These are phyloP conservation scores for Sminthurides aquaticus DNA, from an alignment of 2,888 invertebrate species.

Conservation along the genomic window DNA sequence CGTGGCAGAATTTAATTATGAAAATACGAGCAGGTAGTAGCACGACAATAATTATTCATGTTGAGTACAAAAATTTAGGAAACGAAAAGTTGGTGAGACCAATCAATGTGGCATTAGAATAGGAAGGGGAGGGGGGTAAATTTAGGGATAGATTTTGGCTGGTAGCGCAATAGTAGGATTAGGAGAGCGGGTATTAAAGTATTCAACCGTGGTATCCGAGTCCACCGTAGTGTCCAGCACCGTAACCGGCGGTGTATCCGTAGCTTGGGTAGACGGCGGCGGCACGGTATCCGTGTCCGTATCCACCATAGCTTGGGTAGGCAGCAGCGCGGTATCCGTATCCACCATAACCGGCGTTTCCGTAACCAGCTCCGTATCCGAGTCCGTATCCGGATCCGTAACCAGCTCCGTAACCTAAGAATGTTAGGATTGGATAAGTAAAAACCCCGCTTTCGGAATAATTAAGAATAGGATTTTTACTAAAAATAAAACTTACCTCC, in stretches of 20 bases:
- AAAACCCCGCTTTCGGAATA: too few species aligned
- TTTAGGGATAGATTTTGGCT: neutral
- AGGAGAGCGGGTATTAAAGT: neutral
- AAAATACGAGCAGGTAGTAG: neutral
- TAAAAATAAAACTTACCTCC: constrained; percentile 10
- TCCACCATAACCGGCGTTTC: constrained; percentile 1
- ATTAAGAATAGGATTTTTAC: too few species aligned
- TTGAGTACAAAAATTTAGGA: neutral
- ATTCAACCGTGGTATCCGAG: constrained; percentile 6
- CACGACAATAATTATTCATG: neutral
- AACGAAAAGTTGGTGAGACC: neutral
- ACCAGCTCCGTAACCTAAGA: neutral
- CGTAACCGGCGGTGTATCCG: neutral
- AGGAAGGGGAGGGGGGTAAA: neutral
- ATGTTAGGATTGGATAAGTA: too few species aligned
- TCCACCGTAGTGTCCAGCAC: constrained; percentile 4
- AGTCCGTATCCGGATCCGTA: constrained; percentile 6
- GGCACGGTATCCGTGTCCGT: neutral
- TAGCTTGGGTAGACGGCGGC: constrained; percentile 1
- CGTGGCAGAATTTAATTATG: constrained; percentile 3
- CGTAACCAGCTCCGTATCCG: constrained; percentile 4
- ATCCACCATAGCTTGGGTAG: constrained; percentile 5
- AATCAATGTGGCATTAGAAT: neutral
- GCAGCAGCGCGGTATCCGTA: constrained; percentile 8
- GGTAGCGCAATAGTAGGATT: neutral